A percentile compares a stretch with the other conserved stretches of the same genome.
phyloP scores from a whole-genome alignment of 2,797 vertebrate species.

The Craterocephalus amniculus region DNA sequence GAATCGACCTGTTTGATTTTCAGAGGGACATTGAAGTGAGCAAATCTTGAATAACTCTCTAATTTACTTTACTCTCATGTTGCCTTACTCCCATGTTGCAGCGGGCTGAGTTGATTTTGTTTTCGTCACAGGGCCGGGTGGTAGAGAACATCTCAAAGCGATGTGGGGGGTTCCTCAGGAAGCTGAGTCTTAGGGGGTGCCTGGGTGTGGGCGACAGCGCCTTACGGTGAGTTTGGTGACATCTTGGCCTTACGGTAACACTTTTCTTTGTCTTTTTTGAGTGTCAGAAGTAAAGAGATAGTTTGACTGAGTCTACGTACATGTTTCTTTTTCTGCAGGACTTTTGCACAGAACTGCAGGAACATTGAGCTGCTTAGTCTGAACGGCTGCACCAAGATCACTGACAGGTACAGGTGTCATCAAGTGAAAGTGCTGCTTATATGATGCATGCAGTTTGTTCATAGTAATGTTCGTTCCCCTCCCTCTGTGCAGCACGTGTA shows the following conservation, averaged over 20 bases:
- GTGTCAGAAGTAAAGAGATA: rapidly evolving
- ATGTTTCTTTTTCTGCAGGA: constrained; percentile 78
- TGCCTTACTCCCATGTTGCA: background rate
- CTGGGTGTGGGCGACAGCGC: constrained; percentile 95
- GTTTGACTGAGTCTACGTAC: background rate
- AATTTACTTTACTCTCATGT: background rate
- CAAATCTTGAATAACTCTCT: background rate
- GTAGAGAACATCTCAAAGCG: constrained; percentile 99
- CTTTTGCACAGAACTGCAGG: constrained; percentile 97
- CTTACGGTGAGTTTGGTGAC: constrained; percentile 83
- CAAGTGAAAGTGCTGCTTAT: background rate
- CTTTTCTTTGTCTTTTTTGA: background rate
- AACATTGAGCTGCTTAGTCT: constrained; percentile 97
- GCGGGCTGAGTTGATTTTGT: constrained; percentile 17
- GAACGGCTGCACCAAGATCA: constrained; percentile 98
- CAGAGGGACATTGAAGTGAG: constrained; percentile 98
- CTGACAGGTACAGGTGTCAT: constrained; percentile 87
- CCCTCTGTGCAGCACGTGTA: constrained; percentile 88
- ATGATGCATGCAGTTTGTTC: background rate
- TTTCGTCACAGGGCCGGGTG: constrained; percentile 88
- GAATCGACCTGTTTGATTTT: constrained; percentile 98
- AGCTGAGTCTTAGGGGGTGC: constrained; percentile 95
- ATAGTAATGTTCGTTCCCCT: background rate
- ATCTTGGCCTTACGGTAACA: background rate
- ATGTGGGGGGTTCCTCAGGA: constrained; percentile 95